phyloP scores from a whole-genome alignment of 2,888 invertebrate genomes.

The Nymphalis c-album region DNA sequence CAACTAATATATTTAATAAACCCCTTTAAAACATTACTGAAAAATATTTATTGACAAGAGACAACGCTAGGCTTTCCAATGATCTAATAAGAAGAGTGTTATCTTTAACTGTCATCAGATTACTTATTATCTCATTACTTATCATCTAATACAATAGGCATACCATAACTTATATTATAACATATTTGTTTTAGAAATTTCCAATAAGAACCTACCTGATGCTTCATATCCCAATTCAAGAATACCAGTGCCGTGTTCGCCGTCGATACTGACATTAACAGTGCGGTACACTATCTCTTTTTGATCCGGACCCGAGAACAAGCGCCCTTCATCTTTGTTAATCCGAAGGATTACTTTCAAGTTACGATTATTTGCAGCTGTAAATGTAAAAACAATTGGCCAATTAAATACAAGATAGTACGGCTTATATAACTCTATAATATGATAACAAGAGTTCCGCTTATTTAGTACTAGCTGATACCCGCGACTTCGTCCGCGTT shows the following conservation, averaged over 20 bases:
- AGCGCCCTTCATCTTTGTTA: constrained; percentile 49
- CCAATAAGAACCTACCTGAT: constrained; percentile 45
- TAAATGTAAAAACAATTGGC: neutral
- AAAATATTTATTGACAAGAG: too few species aligned
- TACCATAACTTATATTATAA: neutral
- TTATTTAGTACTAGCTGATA: too few species aligned
- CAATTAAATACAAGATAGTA: too few species aligned
- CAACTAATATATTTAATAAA: too few species aligned
- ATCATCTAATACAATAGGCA: neutral
- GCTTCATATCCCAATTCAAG: constrained; percentile 62
- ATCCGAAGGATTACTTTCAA: constrained; percentile 58
- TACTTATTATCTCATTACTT: too few species aligned
- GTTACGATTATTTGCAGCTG: constrained; percentile 52
- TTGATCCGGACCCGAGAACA: constrained; percentile 57
- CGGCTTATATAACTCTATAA: too few species aligned
- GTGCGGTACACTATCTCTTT: constrained; percentile 55
- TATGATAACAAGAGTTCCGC: neutral
- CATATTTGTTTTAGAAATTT: neutral
- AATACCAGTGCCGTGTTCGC: constrained; percentile 58
- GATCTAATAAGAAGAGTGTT: too few species aligned
- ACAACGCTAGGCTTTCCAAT: too few species aligned
- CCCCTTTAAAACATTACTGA: too few species aligned
- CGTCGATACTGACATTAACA: constrained; percentile 56
- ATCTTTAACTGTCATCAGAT: too few species aligned
- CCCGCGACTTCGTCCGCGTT: too few species aligned